Evolutionary conservation across 2,888 invertebrate genomes (phyloP).

Genomic region (Macaria notata): DNA sequence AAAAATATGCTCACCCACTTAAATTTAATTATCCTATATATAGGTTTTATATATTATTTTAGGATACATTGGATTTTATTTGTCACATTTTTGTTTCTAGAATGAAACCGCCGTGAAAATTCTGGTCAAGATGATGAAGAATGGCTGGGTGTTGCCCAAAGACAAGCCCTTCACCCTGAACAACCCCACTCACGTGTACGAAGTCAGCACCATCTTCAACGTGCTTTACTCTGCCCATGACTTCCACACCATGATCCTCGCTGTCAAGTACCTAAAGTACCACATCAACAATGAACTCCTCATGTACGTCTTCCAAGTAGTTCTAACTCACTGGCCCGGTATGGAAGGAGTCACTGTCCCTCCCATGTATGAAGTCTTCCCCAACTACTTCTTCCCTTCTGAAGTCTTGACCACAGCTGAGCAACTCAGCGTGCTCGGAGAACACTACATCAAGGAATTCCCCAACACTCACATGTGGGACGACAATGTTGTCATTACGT

Average conservation of each 20-base stretch:
- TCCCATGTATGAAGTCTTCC: slow-evolving; percentile 87
- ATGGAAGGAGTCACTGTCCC: slow-evolving; percentile 85
- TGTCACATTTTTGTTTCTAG: slow-evolving; percentile 9
- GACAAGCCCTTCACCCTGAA: slow-evolving; percentile 83
- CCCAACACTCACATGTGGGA: slow-evolving; percentile 61
- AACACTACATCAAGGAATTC: slow-evolving; percentile 51
- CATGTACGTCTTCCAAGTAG: slow-evolving; percentile 84
- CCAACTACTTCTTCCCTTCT: slow-evolving; percentile 86
- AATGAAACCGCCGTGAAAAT: slow-evolving; percentile 67
- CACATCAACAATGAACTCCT: slow-evolving; percentile 87
- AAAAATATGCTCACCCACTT: too few relatives aligned
- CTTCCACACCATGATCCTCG: slow-evolving; percentile 86
- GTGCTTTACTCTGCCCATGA: slow-evolving; percentile 87
- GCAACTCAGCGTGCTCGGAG: slow-evolving; percentile 76
- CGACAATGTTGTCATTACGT: slow-evolving; percentile 80
- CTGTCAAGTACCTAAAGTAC: slow-evolving; percentile 86
- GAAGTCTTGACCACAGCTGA: slow-evolving; percentile 86
- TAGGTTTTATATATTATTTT: too few relatives aligned
- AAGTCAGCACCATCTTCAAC: slow-evolving; percentile 85
- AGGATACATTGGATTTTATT: too few relatives aligned
- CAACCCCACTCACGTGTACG: slow-evolving; percentile 80
- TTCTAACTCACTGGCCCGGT: slow-evolving; percentile 84
- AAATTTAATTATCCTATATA: too few relatives aligned
- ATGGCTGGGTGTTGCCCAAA: slow-evolving; percentile 79
- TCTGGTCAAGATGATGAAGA: slow-evolving; percentile 77